Base-by-base conservation (phyloP, 2,797 vertebrate genomes). In the Sciurus carolinensis region DNA sequence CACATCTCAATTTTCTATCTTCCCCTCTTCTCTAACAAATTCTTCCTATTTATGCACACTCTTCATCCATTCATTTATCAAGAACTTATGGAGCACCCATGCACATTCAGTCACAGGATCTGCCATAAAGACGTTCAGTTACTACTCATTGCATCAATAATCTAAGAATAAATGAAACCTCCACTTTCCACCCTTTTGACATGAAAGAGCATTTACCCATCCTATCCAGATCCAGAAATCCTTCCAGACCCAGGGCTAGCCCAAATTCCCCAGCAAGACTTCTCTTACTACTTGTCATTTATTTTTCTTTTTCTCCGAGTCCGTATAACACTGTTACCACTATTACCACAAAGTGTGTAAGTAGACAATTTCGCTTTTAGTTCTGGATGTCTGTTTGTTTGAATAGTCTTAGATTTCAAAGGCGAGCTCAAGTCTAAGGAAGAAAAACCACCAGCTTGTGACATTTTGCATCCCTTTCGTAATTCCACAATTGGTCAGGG, bases 311-410 rank as follows among this genome's bases (percentile, higher is more conserved):
- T 92, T 80, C 69, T 93, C 57, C 87, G 39, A 39, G 17, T 77
- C 92, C 28, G 67, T 62, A 57, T 13, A 28, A 39, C 18, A 81
- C n/a, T 62, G 9, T 3, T 89, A 1, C 84, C 28, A 84, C 26
- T 47, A 7, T 1, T 26, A 62, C 12, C n/a, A 87, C 12, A 18
- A 85, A 36, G 6, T 36, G 4, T 67, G 77, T 73, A 44, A 77
- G 84, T 72, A 87, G n/a, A 62, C 20, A 73, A 13, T 87, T 94
- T 87, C 12, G 50, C 26, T 87, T 75, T 90, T 66, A 79, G 71
- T 44, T 92, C 26, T 79, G 42, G 72, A 17, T 39, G 11, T 73
- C 85, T 64, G 47, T 42, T 94, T 90, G 10, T 39, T 87, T 82
- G 39, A n/a, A 73, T 36, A 87, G 13, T 1, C 62, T 33, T 5